Evolutionary conservation across 2,113 vertebrate genomes (phyloP).

Genomic region (Bufo gargarizans): DNA sequence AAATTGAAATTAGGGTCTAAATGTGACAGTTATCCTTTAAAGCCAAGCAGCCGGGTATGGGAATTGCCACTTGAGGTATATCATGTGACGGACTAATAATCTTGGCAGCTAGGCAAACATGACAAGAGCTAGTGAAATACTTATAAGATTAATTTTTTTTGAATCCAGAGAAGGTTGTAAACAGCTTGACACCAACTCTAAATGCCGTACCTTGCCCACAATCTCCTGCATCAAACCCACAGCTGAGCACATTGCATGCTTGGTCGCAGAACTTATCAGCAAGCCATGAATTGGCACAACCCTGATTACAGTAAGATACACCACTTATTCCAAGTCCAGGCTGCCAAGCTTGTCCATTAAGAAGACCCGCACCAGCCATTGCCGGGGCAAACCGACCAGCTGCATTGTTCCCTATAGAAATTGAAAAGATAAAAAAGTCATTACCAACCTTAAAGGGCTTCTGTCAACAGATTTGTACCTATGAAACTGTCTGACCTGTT

Average conservation of each 20-base stretch:
- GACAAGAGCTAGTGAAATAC: not conserved
- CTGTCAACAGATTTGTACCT: too few species aligned
- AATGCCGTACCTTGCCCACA: constrained; percentile 86
- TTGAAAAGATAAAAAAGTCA: not conserved
- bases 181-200: not conserved
- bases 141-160: not conserved
- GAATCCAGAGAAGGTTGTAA: not conserved
- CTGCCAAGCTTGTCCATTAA: constrained; percentile 85
- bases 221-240: constrained; percentile 95
- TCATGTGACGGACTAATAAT: not conserved
- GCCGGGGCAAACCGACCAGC: constrained; percentile 79
- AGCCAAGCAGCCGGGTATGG: too few species aligned
- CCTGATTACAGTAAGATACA: constrained; percentile 91
- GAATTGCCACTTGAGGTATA: not conserved
- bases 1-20: too few species aligned
- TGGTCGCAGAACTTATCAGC: constrained; percentile 99
- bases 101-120: not conserved
- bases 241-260: constrained; percentile 91
- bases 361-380: constrained; percentile 71
- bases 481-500: too few species aligned
- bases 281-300: constrained; percentile 97
- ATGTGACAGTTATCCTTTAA: too few species aligned
- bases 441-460: not conserved
- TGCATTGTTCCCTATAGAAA: constrained; percentile 74
- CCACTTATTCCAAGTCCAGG: constrained; percentile 84